Conservation (phyloP, 1,140 invertebrate genomes). For the Lerema accius region DNA sequence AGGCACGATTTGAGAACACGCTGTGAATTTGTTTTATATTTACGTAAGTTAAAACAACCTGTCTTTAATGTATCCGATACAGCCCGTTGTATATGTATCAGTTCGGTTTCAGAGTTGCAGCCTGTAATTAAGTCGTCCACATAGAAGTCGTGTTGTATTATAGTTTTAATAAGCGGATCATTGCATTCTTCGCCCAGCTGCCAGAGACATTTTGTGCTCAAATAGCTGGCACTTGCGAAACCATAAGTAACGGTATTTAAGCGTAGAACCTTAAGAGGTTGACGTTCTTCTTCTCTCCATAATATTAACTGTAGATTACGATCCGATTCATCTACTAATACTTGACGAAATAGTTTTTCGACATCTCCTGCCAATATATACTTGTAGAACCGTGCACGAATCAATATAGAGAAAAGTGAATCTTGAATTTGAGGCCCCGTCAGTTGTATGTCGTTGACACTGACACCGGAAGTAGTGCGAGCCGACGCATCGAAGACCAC, state of each 20-base stretch:
- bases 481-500: conserved; percentile 38
- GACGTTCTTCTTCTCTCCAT: conserved; percentile 49
- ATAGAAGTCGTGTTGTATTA: conserved; percentile 22
- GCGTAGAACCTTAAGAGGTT: conserved; percentile 46
- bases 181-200: conserved; percentile 21
- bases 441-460: conserved; percentile 35
- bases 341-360: conserved; percentile 30
- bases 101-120: conserved; percentile 13
- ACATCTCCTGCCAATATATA: conserved; percentile 31
- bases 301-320: conserved; percentile 54
- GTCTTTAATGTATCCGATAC: conserved; percentile 5
- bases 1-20: conserved; percentile 3
- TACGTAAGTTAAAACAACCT: conserved; percentile 20
- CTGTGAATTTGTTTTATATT: conserved; percentile 14
- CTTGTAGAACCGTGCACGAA: conserved; percentile 22
- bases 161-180: conserved; percentile 10
- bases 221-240: conserved; percentile 25
- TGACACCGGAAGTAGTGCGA: conserved; percentile 21
- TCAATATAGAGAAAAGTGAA: conserved; percentile 34
- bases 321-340: conserved; percentile 13
- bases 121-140: conserved; percentile 26
- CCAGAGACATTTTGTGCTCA: conserved; percentile 31
- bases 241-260: conserved; percentile 46
- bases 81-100: conserved; percentile 16
- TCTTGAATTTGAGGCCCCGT: conserved; percentile 34